Conservation (phyloP, 2,797 vertebrate species). For the Knipowitschia caucasica region DNA sequence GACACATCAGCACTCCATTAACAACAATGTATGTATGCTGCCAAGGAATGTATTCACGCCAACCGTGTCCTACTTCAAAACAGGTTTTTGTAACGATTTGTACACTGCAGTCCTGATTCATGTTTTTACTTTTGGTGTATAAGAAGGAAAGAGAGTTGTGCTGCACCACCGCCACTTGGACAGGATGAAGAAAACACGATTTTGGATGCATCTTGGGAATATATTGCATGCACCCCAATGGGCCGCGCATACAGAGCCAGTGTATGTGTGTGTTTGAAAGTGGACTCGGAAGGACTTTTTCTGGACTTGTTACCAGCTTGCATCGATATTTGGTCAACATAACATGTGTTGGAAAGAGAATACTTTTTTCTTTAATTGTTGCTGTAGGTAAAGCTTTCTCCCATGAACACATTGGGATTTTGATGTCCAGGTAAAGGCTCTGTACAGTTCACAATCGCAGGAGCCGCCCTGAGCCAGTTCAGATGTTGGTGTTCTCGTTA, state of each 20-base stretch:
- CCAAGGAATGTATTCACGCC: conserved; percentile 50
- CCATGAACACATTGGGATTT: conserved; percentile 5
- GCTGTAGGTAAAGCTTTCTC: conserved; percentile 13
- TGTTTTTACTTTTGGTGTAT: conserved; percentile 38
- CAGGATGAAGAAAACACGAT: conserved; percentile 13
- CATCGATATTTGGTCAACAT: conserved; percentile 18
- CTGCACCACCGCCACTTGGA: conserved; percentile 11
- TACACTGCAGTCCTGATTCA: conserved; percentile 19
- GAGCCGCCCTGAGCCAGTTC: conserved; percentile 34
- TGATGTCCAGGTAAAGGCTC: conserved; percentile 4
- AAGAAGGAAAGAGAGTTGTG: conserved; percentile 29
- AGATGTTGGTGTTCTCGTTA: conserved; percentile 51
- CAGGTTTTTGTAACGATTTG: conserved; percentile 17
- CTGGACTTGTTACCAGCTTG: conserved; percentile 12
- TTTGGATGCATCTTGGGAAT: conserved; percentile 32
- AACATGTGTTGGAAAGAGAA: conserved; percentile 24
- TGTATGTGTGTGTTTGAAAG: conserved; percentile 29
- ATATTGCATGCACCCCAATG: conserved; percentile 64
- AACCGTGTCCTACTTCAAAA: conserved; percentile 48
- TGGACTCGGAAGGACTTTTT: conserved; percentile 19
- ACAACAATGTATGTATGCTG: conserved; percentile 47
- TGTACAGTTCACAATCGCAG: conserved; percentile 17
- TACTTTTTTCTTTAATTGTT: conserved; percentile 17
- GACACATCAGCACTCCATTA: conserved; percentile 58
- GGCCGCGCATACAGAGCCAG: conserved; percentile 39